A percentile compares a stretch with the other conserved stretches of the same genome.
Conservation (phyloP, 2,888 invertebrate genomes). For the Lagria hirta region DNA sequence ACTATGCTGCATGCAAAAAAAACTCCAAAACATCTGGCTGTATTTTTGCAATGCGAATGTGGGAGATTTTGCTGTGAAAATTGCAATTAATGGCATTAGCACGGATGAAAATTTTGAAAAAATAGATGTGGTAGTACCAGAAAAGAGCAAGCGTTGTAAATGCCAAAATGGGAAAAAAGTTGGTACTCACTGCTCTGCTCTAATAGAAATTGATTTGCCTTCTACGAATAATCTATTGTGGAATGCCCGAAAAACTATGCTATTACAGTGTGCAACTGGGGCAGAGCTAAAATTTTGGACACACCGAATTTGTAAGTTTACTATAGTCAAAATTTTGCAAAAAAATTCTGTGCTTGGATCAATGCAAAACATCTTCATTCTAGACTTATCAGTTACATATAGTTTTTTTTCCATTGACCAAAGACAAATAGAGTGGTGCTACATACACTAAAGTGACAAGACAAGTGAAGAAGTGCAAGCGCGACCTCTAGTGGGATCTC, state of each 20-base stretch:
- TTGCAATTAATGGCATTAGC: constrained; percentile 26
- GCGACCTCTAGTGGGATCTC: too few species aligned
- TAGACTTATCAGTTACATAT: too few species aligned
- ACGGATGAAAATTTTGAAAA: constrained; percentile 13
- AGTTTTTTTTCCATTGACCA: too few species aligned
- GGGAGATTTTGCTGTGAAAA: constrained; percentile 42
- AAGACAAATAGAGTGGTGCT: too few species aligned
- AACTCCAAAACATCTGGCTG: constrained; percentile 26
- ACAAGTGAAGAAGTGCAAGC: too few species aligned
- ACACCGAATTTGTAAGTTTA: constrained; percentile 36
- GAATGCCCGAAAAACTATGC: constrained; percentile 35
- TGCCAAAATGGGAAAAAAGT: constrained; percentile 29
- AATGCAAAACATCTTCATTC: too few species aligned
- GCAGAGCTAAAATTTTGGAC: constrained; percentile 39
- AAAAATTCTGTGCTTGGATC: too few species aligned
- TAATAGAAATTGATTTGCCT: constrained; percentile 39
- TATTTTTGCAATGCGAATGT: constrained; percentile 36
- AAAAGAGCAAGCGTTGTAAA: constrained; percentile 29
- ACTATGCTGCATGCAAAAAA: constrained; percentile 17
- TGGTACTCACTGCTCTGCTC: constrained; percentile 38
- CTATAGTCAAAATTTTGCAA: too few species aligned
- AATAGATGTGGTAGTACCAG: constrained; percentile 29
- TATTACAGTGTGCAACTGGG: constrained; percentile 31
- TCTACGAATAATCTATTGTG: constrained; percentile 39
- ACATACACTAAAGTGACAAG: too few species aligned